A percentile compares a stretch with the other conserved stretches of the same genome.
These are phyloP conservation scores for Caenorhabditis wallacei DNA, from an alignment of 2,888 invertebrate species.

Conservation along the genomic window DNA sequence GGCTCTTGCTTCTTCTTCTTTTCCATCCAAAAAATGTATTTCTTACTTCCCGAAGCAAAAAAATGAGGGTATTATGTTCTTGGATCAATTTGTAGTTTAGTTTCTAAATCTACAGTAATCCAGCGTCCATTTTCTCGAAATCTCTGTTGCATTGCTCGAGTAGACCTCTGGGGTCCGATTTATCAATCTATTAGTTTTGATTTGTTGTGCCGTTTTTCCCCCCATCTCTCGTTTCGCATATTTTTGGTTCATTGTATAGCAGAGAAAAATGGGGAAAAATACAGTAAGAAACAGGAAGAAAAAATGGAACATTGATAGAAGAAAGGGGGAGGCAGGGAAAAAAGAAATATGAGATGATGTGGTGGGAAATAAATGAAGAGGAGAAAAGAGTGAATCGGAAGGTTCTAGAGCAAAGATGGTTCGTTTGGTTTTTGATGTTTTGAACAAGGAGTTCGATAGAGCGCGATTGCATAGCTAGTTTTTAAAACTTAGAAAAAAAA, in stretches of 20 bases:
- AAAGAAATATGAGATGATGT: conserved; percentile 10
- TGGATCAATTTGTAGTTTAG: not conserved
- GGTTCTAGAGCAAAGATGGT: not conserved
- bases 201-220: conserved; percentile 22
- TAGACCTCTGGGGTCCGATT: conserved; percentile 44
- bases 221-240: not conserved
- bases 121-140: too few relatives aligned
- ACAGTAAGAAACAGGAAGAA: not conserved
- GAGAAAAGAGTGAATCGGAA: not conserved
- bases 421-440: conserved; percentile 5
- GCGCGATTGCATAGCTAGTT: too few relatives aligned
- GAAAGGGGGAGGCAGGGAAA: not conserved
- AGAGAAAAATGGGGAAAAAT: not conserved
- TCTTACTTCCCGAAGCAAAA: not conserved
- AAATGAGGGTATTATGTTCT: not conserved
- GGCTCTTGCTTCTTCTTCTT: not conserved
- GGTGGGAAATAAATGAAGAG: conserved; percentile 12
- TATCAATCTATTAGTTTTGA: conserved; percentile 62
- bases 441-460: not conserved
- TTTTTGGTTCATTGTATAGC: not conserved
- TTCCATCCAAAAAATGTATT: not conserved
- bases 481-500: too few relatives aligned
- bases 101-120: too few relatives aligned
- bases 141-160: too few relatives aligned
- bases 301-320: conserved; percentile 1